phyloP scores from a whole-genome alignment of 1,140 invertebrate species.

The Lerema accius region DNA sequence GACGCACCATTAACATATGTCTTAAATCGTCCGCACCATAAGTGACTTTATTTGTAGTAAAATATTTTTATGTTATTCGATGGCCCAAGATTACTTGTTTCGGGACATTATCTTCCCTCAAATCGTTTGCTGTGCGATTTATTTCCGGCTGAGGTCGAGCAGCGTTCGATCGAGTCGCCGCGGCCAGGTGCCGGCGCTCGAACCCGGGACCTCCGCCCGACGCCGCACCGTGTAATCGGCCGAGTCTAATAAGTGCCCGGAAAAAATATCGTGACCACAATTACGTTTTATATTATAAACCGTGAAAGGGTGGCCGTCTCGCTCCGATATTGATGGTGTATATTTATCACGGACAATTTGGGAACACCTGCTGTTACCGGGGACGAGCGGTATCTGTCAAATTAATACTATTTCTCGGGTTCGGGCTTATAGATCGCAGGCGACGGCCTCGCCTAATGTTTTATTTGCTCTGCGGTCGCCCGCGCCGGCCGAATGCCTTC shows the following conservation, averaged over 20 bases:
- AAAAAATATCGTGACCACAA: conserved; percentile 51
- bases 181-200: conserved; percentile 10
- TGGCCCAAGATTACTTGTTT: neutral
- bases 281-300: conserved; percentile 53
- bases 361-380: conserved; percentile 72
- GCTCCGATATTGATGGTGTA: conserved; percentile 61
- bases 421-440: conserved; percentile 45
- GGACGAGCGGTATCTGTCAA: conserved; percentile 62
- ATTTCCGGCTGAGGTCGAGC: conserved; percentile 9
- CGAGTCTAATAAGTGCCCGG: conserved; percentile 45
- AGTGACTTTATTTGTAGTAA: conserved; percentile 39
- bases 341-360: conserved; percentile 74
- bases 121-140: conserved; percentile 13
- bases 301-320: conserved; percentile 56
- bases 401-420: conserved; percentile 49
- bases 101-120: conserved; percentile 15
- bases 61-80: conserved; percentile 33
- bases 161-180: conserved; percentile 2
- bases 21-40: conserved; percentile 27
- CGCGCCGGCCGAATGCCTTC: conserved; percentile 45
- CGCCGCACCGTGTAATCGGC: conserved; percentile 39
- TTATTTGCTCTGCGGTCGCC: conserved; percentile 54
- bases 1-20: conserved; percentile 35
- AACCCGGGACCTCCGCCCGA: too few relatives aligned
- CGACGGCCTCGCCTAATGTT: conserved; percentile 51